A percentile compares a stretch with the other conserved stretches of the same genome.
These are phyloP conservation scores for Tachyglossus aculeatus DNA, from an alignment of 2,797 vertebrate species.

Conservation along the genomic window DNA sequence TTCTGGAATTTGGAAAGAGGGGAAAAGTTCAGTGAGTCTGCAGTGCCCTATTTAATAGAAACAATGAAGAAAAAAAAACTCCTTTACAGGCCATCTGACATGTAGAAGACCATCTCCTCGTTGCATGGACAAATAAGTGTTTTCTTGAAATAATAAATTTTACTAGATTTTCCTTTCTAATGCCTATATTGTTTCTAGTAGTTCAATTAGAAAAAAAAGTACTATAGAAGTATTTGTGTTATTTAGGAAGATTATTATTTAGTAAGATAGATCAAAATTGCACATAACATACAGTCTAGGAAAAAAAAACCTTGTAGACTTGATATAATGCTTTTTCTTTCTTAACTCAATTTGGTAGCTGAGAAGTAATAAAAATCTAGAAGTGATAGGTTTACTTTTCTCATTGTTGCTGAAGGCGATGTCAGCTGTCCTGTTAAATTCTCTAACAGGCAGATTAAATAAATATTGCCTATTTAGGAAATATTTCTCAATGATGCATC, in stretches of 20 bases:
- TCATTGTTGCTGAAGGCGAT: background rate
- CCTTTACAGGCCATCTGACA: background rate
- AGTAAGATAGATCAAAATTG: background rate
- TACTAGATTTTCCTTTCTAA: background rate
- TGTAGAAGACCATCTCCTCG: background rate
- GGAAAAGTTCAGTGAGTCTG: slow-evolving; percentile 64
- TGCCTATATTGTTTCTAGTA: background rate
- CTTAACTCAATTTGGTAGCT: slow-evolving; percentile 11
- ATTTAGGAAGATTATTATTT: too few relatives aligned
- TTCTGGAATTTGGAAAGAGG: slow-evolving; percentile 55
- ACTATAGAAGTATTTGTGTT: too few relatives aligned
- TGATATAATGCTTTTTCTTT: background rate
- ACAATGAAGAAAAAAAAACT: background rate
- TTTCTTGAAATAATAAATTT: background rate
- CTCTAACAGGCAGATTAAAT: slow-evolving; percentile 46
- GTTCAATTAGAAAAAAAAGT: slow-evolving; percentile 8
- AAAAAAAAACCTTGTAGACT: background rate
- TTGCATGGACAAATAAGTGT: background rate
- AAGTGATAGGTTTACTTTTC: background rate
- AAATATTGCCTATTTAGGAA: slow-evolving; percentile 21
- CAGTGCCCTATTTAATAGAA: slow-evolving; percentile 16
- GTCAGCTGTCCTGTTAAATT: slow-evolving; percentile 21
- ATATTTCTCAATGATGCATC: slow-evolving; percentile 28
- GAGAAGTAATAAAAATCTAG: background rate
- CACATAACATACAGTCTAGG: background rate